Evolutionary conservation across 2,113 vertebrate species (phyloP), one percentile per base, ranked within the genome.

Genomic region (Jaculus jaculus): DNA sequence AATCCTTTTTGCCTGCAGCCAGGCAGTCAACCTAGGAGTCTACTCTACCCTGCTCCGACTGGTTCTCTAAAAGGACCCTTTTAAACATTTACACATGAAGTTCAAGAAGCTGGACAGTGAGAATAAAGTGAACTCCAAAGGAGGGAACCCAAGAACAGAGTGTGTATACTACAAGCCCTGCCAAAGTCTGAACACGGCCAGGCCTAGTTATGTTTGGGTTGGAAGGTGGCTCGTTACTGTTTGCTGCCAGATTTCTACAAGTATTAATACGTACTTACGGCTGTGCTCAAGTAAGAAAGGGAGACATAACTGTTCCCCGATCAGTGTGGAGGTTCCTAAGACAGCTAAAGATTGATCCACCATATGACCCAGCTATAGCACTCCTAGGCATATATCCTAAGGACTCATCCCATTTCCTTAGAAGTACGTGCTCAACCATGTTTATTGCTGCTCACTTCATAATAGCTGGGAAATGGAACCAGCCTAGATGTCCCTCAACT

Each of bases 101-200:
- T 90, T 97, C 97, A 97, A 98, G 98, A 97, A 98, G 98, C 98
- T 97, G 61, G 96, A 98, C 97, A 65, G 93, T 93, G 66, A 93
- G 91, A 92, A 97, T 98, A 98, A 98, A 98, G 98, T 96, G 98
- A 98, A 98, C 98, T 98, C 98, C 97, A 95, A 97, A 97, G 98
- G 97, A 98, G 97, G 97, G 96, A 97, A 98, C 96, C 96, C 97
- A 96, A 98, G 98, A 98, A 97, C 96, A 96, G 21, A 58, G 96
- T 0, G 32, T 93, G 97, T 92, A 95, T 96, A 39, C 65, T 90
- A 47, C 87, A 75, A 97, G 97, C 93, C 78, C 4, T 65, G 34
- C 90, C 89, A 89, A 96, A 97, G 75, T 75, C 96, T 98, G 98
- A 98, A 98, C 72, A 3, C 0, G 34, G 98, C 98, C 98, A 98